Evolutionary conservation across 2,113 vertebrate genomes (phyloP).

Genomic region (Tympanuchus pallidicinctus): DNA sequence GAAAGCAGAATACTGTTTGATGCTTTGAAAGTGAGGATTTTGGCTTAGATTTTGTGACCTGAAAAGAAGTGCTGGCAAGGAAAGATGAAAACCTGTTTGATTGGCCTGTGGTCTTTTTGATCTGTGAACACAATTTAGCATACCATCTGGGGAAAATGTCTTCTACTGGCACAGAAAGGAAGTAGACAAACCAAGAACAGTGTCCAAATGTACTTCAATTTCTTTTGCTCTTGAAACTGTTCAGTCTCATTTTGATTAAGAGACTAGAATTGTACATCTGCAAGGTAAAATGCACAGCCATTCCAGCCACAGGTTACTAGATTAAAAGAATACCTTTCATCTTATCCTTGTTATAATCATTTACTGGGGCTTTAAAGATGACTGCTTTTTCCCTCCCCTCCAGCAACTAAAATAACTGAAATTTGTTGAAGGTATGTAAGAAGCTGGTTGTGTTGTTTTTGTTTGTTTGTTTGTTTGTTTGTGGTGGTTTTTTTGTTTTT

Average conservation of each 20-base stretch:
- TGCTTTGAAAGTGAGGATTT: slow-evolving; percentile 57
- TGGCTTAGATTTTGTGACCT: slow-evolving; percentile 64
- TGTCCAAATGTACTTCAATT: background rate
- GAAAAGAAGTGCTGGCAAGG: slow-evolving; percentile 50
- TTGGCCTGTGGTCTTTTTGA: slow-evolving; percentile 53
- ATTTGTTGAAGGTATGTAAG: background rate
- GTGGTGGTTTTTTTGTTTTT: no score
- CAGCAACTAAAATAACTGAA: background rate
- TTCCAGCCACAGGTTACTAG: background rate
- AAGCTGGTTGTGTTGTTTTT: background rate
- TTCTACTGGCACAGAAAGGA: background rate
- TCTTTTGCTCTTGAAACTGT: slow-evolving; percentile 6
- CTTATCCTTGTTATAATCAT: background rate
- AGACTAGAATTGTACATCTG: background rate
- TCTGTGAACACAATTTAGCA: slow-evolving; percentile 17
- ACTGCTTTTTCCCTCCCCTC: rapidly evolving
- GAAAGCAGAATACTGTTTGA: slow-evolving; percentile 3
- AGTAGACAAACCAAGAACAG: background rate
- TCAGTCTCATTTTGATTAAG: slow-evolving; percentile 15
- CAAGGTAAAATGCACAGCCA: background rate
- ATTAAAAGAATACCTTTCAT: background rate
- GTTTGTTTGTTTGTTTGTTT: no score
- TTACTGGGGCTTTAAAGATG: background rate
- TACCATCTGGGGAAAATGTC: slow-evolving; percentile 26
- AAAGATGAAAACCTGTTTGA: slow-evolving; percentile 46